Conservation (phyloP, 2,113 vertebrate species). For the Saiga tatarica region DNA sequence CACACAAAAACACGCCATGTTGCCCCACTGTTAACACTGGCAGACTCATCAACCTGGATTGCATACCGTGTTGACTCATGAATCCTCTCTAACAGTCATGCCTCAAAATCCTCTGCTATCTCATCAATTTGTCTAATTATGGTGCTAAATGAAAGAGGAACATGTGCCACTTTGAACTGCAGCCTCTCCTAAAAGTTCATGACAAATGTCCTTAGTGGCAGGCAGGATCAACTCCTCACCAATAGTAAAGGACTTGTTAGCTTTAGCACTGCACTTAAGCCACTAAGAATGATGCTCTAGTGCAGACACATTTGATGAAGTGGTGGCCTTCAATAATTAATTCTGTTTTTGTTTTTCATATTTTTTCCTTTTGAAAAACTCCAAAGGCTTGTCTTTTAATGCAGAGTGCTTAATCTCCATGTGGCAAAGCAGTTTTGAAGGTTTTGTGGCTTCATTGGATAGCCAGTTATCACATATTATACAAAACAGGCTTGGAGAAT, state of each 20-base stretch:
- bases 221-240: not conserved
- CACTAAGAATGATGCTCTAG: not conserved
- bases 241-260: not conserved
- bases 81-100: not conserved
- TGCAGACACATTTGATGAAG: not conserved
- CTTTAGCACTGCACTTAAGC: not conserved
- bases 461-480: not conserved
- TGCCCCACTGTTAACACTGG: not conserved
- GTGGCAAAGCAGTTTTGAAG: not conserved
- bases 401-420: not conserved
- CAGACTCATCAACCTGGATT: not conserved
- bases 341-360: not conserved
- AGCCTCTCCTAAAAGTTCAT: not conserved
- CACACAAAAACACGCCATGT: not conserved
- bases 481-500: not conserved
- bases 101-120: not conserved
- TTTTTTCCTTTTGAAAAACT: not conserved
- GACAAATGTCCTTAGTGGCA: not conserved
- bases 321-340: not conserved
- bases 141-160: not conserved
- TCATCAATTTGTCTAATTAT: not conserved
- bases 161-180: not conserved
- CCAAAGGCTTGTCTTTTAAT: not conserved
- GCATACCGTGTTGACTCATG: not conserved
- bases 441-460: not conserved